Evolutionary conservation across 2,113 vertebrate species (phyloP), one percentile per base, ranked within the genome.

Genomic region (Corapipo altera): DNA sequence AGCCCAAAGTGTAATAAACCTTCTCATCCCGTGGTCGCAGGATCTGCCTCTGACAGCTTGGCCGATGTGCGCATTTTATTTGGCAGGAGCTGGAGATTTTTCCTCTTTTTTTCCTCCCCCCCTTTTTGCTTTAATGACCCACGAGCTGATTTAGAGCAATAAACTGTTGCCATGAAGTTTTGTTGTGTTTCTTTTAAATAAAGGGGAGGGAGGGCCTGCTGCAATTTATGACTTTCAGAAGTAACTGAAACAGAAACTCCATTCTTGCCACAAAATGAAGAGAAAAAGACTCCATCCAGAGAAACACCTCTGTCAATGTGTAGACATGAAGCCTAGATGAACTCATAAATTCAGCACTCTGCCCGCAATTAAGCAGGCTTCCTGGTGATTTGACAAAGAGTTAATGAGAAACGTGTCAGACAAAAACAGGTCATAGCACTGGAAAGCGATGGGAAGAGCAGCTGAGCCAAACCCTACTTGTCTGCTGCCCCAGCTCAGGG

Each of bases 171-270:
- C 85, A 66, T 89, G 76, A 81, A 88, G 95, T 94, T 51, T 58
- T 44, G 91, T 74, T 80, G 88, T 86, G 91, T 75, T 91, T 90
- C 79, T 92, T 88, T 87, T 65, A 93, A 96, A 96, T 94, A 96
- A 95, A 92, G 73, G 85, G 69, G 89, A 88, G 59, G 93, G 92
- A 95, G 82, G 54, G 46, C 18, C 51, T 15, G 61, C 54, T 80
- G 62, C 55, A 73, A 97, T 96, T 91, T 96, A 97, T n/a, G 94
- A 84, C 48, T 48, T 86, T 87, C 85, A 82, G 30, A 83, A 95
- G 89, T 41, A 79, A 91, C 88, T 81, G 78, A 93, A 96, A 97
- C 97, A 97, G 97, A 97, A 97, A 96, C 96, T 84, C 96, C 94
- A 81, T 97, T 97, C 97, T 97, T 91, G 82, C 74, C 91, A 49